phyloP scores from a whole-genome alignment of 2,113 vertebrate species.

The Antennarius striatus region DNA sequence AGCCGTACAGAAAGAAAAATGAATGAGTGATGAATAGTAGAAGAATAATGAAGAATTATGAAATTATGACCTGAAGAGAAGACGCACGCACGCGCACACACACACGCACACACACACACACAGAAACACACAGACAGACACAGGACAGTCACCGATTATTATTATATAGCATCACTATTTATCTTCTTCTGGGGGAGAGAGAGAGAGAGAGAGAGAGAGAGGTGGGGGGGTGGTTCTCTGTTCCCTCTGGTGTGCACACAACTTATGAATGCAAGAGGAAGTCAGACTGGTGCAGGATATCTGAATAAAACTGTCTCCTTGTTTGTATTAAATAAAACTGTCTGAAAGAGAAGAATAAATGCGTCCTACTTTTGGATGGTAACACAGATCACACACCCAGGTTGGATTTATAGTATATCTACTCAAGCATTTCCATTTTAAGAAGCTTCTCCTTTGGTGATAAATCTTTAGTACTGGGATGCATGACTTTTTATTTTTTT shows the following conservation, averaged over 20 bases:
- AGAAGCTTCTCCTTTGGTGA: neutral
- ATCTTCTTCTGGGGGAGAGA: conserved; percentile 35
- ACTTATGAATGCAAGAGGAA: conserved; percentile 37
- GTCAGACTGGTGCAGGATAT: conserved; percentile 18
- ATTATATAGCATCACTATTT: conserved; percentile 41
- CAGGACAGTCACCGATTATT: no score
- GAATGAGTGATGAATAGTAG: conserved; percentile 61
- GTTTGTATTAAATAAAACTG: no score
- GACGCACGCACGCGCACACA: conserved; percentile 9
- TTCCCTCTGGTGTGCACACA: conserved; percentile 29
- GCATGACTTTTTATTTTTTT: no score
- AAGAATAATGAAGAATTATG: conserved; percentile 52
- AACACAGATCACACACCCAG: neutral
- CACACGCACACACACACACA: conserved; percentile 20
- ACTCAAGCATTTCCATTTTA: neutral
- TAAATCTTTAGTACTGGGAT: neutral
- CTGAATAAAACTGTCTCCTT: neutral
- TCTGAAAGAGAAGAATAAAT: no score
- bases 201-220: no score
- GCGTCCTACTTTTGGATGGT: neutral
- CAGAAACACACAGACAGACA: conserved; percentile 9
- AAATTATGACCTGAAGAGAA: conserved; percentile 41
- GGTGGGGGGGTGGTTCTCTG: conserved; percentile 17
- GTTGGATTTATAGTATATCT: neutral
- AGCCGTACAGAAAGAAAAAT: conserved; percentile 45